phyloP scores from a whole-genome alignment of 2,888 invertebrate genomes.

The Ischnura elegans region DNA sequence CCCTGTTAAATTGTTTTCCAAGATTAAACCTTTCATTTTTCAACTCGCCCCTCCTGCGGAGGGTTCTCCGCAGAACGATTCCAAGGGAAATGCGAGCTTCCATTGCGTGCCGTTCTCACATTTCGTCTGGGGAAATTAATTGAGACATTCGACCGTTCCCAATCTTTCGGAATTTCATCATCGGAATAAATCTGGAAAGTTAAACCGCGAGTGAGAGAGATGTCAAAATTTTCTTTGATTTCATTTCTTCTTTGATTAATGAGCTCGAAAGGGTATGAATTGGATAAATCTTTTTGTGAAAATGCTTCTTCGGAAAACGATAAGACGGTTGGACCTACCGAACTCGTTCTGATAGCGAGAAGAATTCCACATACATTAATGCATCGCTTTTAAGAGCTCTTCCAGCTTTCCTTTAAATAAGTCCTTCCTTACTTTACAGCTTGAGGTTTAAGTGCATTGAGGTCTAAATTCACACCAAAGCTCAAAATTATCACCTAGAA shows the following conservation, averaged over 20 bases:
- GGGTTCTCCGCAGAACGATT: neutral
- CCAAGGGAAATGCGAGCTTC: neutral
- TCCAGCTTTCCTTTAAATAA: no score
- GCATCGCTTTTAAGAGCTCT: no score
- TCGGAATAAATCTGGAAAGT: neutral
- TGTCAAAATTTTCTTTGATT: neutral
- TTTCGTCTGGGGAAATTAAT: neutral
- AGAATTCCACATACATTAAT: no score
- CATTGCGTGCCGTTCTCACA: neutral
- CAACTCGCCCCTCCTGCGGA: neutral
- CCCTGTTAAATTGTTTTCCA: conserved; percentile 41
- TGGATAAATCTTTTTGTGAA: neutral
- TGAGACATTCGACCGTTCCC: neutral
- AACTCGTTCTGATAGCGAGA: no score
- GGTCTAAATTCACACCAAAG: no score
- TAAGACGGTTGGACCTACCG: no score
- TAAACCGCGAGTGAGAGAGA: neutral
- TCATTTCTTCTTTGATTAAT: neutral
- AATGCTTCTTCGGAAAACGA: no score
- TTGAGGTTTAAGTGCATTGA: no score
- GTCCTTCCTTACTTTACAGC: no score
- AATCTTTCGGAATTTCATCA: neutral
- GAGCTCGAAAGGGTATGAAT: neutral
- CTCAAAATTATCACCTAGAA: no score
- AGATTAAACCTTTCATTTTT: conserved; percentile 44